Percentiles rank a stretch among this genome's conserved stretches.
Evolutionary conservation across 2,797 vertebrate species (phyloP).

Genomic region (Cyclopterus lumpus): DNA sequence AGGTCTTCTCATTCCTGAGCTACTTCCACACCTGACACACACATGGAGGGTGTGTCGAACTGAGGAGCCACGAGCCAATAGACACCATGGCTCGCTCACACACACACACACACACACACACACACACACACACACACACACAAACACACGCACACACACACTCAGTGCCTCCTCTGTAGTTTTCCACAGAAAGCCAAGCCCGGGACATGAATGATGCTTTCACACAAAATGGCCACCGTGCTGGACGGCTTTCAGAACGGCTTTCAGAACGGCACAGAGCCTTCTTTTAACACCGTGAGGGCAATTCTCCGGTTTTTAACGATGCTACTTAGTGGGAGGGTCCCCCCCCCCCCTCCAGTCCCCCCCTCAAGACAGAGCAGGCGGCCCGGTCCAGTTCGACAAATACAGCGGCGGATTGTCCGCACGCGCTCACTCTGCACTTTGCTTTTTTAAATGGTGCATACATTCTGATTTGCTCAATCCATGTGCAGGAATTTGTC

Average conservation of each 20-base stretch:
- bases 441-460: neutral
- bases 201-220: constrained; percentile 78
- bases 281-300: constrained; percentile 51
- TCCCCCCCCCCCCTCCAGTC: too few species aligned
- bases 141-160: constrained; percentile 41
- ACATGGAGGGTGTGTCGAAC: constrained; percentile 66
- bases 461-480: neutral
- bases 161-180: constrained; percentile 63
- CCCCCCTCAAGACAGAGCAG: constrained; percentile 46
- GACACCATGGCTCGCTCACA: constrained; percentile 14
- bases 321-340: constrained; percentile 49
- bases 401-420: constrained; percentile 44
- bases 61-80: constrained; percentile 47
- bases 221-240: constrained; percentile 58
- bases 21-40: constrained; percentile 72
- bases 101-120: constrained; percentile 26
- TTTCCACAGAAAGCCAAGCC: constrained; percentile 74
- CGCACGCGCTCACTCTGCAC: constrained; percentile 8
- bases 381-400: neutral
- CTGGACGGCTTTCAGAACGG: constrained; percentile 53
- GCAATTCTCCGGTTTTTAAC: constrained; percentile 55
- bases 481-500: neutral
- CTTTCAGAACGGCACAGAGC: constrained; percentile 63
- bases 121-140: constrained; percentile 31
- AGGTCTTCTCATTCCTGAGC: constrained; percentile 61